phyloP scores from a whole-genome alignment of 2,888 invertebrate genomes.

The Heliconius cydno region DNA sequence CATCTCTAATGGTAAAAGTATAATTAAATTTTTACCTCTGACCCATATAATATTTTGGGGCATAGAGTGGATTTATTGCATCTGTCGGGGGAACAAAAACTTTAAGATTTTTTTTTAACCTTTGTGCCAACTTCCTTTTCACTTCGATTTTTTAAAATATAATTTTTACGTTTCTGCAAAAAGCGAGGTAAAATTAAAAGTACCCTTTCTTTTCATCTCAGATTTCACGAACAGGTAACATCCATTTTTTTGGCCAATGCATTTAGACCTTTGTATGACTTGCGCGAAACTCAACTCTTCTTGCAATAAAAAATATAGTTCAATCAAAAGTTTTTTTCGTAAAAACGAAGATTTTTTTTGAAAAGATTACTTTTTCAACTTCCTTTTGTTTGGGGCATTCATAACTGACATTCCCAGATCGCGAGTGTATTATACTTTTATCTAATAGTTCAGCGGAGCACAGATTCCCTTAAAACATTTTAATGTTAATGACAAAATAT shows the following conservation, averaged over 20 bases:
- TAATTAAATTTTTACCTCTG: slow-evolving; percentile 51
- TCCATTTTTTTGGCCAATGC: slow-evolving; percentile 67
- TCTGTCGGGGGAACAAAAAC: slow-evolving; percentile 67
- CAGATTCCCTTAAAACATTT: slow-evolving; percentile 66
- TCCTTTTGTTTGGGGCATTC: slow-evolving; percentile 74
- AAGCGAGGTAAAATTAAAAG: slow-evolving; percentile 67
- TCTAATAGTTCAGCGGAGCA: slow-evolving; percentile 72
- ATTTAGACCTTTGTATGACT: slow-evolving; percentile 67
- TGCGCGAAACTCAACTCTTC: slow-evolving; percentile 79
- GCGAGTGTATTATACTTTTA: slow-evolving; percentile 69
- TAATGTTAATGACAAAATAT: slow-evolving; percentile 76
- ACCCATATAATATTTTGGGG: slow-evolving; percentile 67
- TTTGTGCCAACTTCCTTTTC: slow-evolving; percentile 75
- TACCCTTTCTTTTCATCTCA: slow-evolving; percentile 81
- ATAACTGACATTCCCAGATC: slow-evolving; percentile 83
- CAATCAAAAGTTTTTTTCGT: slow-evolving; percentile 70
- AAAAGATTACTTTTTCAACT: slow-evolving; percentile 66
- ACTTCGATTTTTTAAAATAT: slow-evolving; percentile 68
- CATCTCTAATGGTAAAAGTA: background rate
- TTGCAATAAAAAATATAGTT: slow-evolving; percentile 72
- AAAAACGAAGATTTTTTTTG: slow-evolving; percentile 70
- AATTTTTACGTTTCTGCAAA: slow-evolving; percentile 69
- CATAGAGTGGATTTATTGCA: slow-evolving; percentile 69
- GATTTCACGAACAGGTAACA: slow-evolving; percentile 82
- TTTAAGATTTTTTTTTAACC: slow-evolving; percentile 73